Base-by-base conservation (phyloP, 2,888 invertebrate genomes). In the Melipona bicolor region DNA sequence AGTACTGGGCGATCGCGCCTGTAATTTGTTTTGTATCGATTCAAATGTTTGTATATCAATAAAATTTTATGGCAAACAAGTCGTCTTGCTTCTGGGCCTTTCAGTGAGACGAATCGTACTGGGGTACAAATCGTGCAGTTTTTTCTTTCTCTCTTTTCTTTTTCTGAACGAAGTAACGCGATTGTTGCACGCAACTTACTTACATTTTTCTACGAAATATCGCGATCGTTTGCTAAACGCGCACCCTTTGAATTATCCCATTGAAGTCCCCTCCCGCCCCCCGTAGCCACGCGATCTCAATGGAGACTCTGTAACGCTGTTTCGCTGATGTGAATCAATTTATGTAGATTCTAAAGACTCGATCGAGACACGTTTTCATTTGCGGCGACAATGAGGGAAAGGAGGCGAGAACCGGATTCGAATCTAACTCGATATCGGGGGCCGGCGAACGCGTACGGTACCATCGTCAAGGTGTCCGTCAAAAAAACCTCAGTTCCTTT, bases 391-490 rank as follows among this genome's bases (percentile, higher is more conserved):
- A 49, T 52, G 50, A n/a, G 15, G 50, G 50, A 4, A 4, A 21
- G 54, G 17, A 5, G 6, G 17, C 5, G 52, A 61, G 56, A 70
- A 74, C 52, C 54, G 52, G 17, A 43, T 50, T 78, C n/a, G 21
- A 24, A 49, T 24, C 9, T 15, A 50, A 24, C 54, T n/a, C 27
- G 19, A 4, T 17, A 56, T 24, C 36, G 15, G 21, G 24, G 43
- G 21, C 9, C 24, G 21, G 19, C 4, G 11, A 43, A 43, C 43
- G 43, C 43, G 43, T 43, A 49, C 67, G 19, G 71, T 67, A 79
- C 68, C 71, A 64, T 65, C 54, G 73, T 81, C 49, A 27, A 36
- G 52, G 36, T 19, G 59, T n/a, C n/a, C 6, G 65, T 70, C 27
- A 65, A 56, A 77, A 36, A 67, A 43, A 43, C 9, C 67, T 65